phyloP scores from a whole-genome alignment of 2,797 vertebrate genomes.

The Harpagifer antarcticus region DNA sequence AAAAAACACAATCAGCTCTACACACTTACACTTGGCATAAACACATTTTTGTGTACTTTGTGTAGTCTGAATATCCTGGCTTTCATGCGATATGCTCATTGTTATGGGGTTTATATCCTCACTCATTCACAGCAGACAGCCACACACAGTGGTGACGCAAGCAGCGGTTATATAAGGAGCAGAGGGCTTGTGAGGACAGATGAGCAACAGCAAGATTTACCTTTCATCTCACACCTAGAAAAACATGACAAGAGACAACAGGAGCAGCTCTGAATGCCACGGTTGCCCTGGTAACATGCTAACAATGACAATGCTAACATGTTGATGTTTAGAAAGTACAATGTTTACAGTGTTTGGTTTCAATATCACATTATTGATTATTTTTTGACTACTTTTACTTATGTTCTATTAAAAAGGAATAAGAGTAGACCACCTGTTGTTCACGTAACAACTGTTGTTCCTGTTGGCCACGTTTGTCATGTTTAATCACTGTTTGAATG shows the following conservation, averaged over 20 bases:
- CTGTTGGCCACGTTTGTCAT: no score
- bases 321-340: neutral
- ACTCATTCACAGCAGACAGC: neutral
- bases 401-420: no score
- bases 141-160: conserved; percentile 3
- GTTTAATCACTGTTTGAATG: no score
- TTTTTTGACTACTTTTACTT: no score
- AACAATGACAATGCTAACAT: conserved; percentile 5
- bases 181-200: neutral
- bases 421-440: no score
- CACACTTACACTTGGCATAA: conserved; percentile 8
- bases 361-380: no score
- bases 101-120: neutral
- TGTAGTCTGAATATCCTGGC: conserved; percentile 7
- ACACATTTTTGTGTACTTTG: neutral
- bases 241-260: neutral
- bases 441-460: no score
- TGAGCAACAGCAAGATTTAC: neutral
- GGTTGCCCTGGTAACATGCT: neutral
- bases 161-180: neutral
- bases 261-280: neutral
- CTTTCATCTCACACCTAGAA: conserved; percentile 4
- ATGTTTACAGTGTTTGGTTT: neutral
- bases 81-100: conserved; percentile 9
- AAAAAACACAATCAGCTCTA: conserved; percentile 10